These are phyloP conservation scores for Hybognathus amarus DNA, from an alignment of 2,797 vertebrate species.

Conservation along the genomic window DNA sequence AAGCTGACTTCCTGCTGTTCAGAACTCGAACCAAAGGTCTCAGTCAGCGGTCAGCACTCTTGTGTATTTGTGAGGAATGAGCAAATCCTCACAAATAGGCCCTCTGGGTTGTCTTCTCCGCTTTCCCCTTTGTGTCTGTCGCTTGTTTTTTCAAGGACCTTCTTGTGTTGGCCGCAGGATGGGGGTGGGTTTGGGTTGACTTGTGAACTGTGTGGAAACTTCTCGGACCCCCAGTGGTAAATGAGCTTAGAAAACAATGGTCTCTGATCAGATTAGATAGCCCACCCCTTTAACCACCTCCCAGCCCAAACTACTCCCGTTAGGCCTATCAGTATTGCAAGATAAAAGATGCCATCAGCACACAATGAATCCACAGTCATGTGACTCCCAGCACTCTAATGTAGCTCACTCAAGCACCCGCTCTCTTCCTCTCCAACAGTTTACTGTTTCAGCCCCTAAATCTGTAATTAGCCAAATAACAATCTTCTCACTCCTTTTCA, in stretches of 20 bases:
- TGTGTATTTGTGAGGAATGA: conserved; percentile 72
- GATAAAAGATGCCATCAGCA: conserved; percentile 76
- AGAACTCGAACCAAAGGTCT: conserved; percentile 62
- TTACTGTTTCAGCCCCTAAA: conserved; percentile 74
- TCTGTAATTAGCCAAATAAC: conserved; percentile 73
- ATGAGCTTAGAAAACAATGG: conserved; percentile 84
- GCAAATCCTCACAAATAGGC: conserved; percentile 78
- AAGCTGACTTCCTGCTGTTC: conserved; percentile 76
- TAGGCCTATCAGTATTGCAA: conserved; percentile 69
- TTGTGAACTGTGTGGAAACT: conserved; percentile 77
- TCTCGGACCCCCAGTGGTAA: conserved; percentile 77
- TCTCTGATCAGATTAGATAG: conserved; percentile 83
- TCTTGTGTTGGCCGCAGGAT: conserved; percentile 67
- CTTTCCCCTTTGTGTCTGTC: conserved; percentile 72
- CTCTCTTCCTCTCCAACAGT: conserved; percentile 67
- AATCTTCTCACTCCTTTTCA: conserved; percentile 65
- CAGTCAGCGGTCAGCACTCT: conserved; percentile 66
- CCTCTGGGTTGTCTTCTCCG: conserved; percentile 75
- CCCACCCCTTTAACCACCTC: conserved; percentile 64
- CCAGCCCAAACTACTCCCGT: conserved; percentile 61
- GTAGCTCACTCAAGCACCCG: conserved; percentile 69
- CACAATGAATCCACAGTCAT: conserved; percentile 73
- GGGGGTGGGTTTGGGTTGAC: conserved; percentile 68
- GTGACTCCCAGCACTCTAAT: conserved; percentile 65
- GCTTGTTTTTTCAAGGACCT: conserved; percentile 77